phyloP scores from a whole-genome alignment of 1,140 invertebrate genomes.

The Nautilus pompilius region DNA sequence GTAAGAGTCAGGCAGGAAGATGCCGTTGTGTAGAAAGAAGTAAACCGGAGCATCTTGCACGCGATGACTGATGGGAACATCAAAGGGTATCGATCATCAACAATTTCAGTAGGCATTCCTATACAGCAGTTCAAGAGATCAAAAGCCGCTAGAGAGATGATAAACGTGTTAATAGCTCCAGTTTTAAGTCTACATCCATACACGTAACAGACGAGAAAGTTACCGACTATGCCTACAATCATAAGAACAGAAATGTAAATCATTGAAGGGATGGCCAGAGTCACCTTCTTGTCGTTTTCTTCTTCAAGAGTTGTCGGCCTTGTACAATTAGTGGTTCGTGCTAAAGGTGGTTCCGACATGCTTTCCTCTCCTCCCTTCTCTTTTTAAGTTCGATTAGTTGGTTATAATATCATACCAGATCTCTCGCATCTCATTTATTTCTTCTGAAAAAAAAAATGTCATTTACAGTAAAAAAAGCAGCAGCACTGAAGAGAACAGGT shows the following conservation, averaged over 20 bases:
- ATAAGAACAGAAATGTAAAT: constrained; percentile 19
- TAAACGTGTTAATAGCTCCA: constrained; percentile 8
- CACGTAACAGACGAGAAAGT: constrained; percentile 19
- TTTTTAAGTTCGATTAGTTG: too few species aligned
- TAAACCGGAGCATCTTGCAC: constrained; percentile 10
- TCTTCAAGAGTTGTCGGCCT: not conserved
- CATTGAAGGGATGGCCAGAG: constrained; percentile 14
- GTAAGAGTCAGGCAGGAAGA: constrained; percentile 14
- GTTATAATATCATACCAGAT: too few species aligned
- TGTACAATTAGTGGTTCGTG: too few species aligned
- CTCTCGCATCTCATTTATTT: too few species aligned
- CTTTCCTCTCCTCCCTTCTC: too few species aligned
- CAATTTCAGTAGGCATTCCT: constrained; percentile 8
- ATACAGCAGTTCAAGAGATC: constrained; percentile 1
- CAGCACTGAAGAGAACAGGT: too few species aligned
- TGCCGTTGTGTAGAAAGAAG: constrained; percentile 9
- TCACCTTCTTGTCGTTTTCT: constrained; percentile 15
- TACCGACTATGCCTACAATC: constrained; percentile 15
- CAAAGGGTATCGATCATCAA: not conserved
- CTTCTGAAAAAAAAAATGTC: too few species aligned
- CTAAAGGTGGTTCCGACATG: too few species aligned
- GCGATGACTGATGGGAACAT: constrained; percentile 1
- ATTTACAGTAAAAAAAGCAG: too few species aligned
- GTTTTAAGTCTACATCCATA: constrained; percentile 12
- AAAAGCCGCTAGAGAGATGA: constrained; percentile 2